phyloP scores from a whole-genome alignment of 2,888 invertebrate species.

The Elegia similella region DNA sequence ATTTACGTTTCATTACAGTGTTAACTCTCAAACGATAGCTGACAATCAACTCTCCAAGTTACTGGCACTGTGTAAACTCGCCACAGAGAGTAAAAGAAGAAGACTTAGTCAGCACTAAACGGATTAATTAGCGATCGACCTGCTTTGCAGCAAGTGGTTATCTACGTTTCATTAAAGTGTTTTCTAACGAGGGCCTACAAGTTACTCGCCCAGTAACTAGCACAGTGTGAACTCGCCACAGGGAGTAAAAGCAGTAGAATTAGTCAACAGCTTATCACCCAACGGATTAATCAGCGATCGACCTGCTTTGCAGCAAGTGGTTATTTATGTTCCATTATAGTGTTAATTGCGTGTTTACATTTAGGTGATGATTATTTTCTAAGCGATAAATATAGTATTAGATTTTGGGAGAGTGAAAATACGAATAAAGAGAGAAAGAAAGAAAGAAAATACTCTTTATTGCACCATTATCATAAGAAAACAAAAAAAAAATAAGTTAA shows the following conservation, averaged over 20 bases:
- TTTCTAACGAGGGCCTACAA: too few relatives aligned
- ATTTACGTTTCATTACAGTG: too few relatives aligned
- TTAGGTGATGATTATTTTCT: background rate
- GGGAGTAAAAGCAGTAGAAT: background rate
- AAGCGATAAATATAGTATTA: too few relatives aligned
- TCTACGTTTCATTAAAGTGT: background rate
- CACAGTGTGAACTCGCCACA: background rate
- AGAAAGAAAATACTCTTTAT: too few relatives aligned
- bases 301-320: background rate
- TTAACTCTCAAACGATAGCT: too few relatives aligned
- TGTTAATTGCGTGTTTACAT: background rate
- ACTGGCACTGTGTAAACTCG: background rate
- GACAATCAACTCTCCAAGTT: too few relatives aligned
- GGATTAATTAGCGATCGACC: background rate
- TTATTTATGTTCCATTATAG: constrained; percentile 8
- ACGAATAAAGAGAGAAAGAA: too few relatives aligned
- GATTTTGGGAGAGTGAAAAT: too few relatives aligned
- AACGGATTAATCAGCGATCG: constrained; percentile 9
- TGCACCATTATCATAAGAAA: too few relatives aligned
- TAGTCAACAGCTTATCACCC: constrained; percentile 8
- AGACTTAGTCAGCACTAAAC: constrained; percentile 7
- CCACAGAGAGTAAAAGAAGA: background rate
- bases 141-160: too few relatives aligned
- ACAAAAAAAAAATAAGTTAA: too few relatives aligned
- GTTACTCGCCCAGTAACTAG: background rate